Conservation (phyloP, 1,140 invertebrate genomes). For the Caerostris darwini region DNA sequence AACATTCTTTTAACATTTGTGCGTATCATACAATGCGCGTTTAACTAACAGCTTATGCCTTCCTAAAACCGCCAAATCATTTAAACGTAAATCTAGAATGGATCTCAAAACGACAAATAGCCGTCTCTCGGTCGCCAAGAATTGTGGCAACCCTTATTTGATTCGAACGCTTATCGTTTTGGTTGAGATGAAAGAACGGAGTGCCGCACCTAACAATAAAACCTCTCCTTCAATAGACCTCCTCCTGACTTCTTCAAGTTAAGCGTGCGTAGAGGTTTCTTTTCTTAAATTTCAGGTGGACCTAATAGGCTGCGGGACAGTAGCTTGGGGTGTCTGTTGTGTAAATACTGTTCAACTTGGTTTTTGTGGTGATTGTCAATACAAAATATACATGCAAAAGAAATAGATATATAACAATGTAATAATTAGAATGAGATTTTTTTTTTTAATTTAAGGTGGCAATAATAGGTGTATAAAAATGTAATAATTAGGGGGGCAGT, state of each 20-base stretch:
- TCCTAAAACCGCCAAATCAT: too few relatives aligned
- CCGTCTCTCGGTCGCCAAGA: background rate
- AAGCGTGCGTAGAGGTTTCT: background rate
- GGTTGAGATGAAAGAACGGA: slow-evolving; percentile 13
- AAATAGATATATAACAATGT: too few relatives aligned
- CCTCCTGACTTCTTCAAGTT: background rate
- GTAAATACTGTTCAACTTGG: background rate
- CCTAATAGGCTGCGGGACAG: background rate
- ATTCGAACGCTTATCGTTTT: slow-evolving; percentile 32
- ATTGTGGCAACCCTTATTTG: slow-evolving; percentile 21
- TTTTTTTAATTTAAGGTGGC: too few relatives aligned
- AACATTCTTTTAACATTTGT: too few relatives aligned
- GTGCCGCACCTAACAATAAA: slow-evolving; percentile 29
- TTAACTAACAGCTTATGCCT: too few relatives aligned
- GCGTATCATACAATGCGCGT: too few relatives aligned
- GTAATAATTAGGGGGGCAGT: too few relatives aligned
- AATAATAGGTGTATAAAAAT: too few relatives aligned
- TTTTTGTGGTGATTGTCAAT: too few relatives aligned
- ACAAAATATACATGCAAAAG: too few relatives aligned
- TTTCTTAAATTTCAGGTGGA: background rate
- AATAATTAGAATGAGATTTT: too few relatives aligned
- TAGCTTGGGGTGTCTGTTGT: background rate
- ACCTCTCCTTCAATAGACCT: background rate
- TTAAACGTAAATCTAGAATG: too few relatives aligned
- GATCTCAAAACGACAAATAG: background rate